A percentile compares a stretch with the other conserved stretches of the same genome.
Evolutionary conservation across 2,888 invertebrate genomes (phyloP).

Genomic region (Zygogramma bicolorata): DNA sequence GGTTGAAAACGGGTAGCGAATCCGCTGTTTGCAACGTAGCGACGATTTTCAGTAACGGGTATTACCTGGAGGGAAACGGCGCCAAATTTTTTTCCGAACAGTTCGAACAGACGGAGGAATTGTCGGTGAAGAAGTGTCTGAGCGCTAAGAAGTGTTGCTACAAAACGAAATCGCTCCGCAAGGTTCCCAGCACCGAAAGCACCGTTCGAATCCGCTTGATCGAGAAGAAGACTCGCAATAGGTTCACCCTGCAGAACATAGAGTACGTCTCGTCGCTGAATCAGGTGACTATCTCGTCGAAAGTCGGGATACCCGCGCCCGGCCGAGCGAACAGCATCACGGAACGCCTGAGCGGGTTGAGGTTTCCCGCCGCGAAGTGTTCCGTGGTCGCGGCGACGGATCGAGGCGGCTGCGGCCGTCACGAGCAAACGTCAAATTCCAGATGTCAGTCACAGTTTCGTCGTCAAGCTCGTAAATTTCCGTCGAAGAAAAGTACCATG

Average conservation of each 20-base stretch:
- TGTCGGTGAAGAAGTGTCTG: not conserved
- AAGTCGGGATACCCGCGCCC: constrained; percentile 9
- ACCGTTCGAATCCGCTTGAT: constrained; percentile 42
- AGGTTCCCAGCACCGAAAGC: not conserved
- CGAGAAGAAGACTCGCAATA: constrained; percentile 41
- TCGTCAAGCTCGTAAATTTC: constrained; percentile 38
- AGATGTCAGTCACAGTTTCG: constrained; percentile 20
- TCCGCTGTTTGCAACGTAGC: not conserved
- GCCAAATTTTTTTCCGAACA: not conserved
- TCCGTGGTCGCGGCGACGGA: no score
- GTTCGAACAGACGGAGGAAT: constrained; percentile 10
- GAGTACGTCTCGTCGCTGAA: constrained; percentile 45
- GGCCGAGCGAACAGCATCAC: not conserved
- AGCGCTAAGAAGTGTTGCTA: not conserved
- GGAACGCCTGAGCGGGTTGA: no score
- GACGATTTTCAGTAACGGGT: not conserved
- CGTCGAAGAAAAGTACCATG: constrained; percentile 47
- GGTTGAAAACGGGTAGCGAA: not conserved
- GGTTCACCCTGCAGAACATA: constrained; percentile 40
- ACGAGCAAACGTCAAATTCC: constrained; percentile 13
- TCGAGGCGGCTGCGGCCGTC: not conserved
- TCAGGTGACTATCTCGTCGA: constrained; percentile 45
- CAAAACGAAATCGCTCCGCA: not conserved
- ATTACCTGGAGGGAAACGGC: not conserved
- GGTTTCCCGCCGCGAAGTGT: not conserved